Conservation (phyloP, 2,797 vertebrate genomes). For the Anguilla anguilla region DNA sequence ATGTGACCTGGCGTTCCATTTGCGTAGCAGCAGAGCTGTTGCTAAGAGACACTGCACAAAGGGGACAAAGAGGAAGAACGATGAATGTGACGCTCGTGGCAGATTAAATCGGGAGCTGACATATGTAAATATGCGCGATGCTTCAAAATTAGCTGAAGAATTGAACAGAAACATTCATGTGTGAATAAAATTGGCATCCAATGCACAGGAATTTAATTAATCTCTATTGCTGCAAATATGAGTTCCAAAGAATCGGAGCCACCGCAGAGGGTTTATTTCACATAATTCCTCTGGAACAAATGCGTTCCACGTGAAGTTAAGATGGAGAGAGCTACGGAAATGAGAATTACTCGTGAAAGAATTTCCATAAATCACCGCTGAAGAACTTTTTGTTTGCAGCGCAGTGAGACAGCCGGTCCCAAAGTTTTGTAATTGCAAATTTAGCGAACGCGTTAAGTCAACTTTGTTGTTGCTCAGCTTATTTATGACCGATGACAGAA, state of each 20-base stretch:
- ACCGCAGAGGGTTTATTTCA: neutral
- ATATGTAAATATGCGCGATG: neutral
- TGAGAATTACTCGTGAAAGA: slow-evolving; percentile 5
- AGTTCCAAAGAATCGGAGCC: neutral
- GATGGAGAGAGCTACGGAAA: neutral
- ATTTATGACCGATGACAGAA: neutral
- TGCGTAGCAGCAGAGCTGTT: neutral
- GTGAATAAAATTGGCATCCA: neutral
- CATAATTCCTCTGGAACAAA: neutral
- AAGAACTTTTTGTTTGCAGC: neutral
- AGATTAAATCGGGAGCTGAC: neutral
- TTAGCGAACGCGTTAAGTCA: neutral
- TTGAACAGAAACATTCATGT: neutral
- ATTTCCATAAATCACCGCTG: neutral
- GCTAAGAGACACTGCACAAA: neutral
- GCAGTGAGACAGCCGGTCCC: neutral
- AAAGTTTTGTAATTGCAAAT: neutral
- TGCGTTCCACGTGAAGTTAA: neutral
- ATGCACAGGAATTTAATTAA: neutral
- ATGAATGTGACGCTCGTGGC: neutral
- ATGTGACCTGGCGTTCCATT: neutral
- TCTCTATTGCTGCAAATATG: neutral
- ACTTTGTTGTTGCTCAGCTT: neutral
- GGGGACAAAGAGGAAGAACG: neutral
- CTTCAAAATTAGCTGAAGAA: neutral